These are phyloP conservation scores for Bryconaethiops microstoma DNA, from an alignment of 2,797 vertebrate species.

Conservation along the genomic window DNA sequence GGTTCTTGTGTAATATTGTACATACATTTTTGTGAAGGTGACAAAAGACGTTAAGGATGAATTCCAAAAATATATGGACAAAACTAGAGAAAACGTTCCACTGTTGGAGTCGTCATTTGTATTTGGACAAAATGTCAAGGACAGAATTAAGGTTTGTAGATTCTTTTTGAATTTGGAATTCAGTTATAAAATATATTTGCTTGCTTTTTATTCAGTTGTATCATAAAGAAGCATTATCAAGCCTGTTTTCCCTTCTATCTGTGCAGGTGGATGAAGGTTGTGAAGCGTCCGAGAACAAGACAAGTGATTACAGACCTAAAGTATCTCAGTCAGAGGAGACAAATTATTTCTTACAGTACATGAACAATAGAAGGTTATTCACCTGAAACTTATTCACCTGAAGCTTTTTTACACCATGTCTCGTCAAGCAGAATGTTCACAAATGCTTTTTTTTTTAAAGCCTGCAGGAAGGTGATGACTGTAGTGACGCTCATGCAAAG, in stretches of 20 bases:
- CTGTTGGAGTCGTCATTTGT: constrained; percentile 72
- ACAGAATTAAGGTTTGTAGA: constrained; percentile 80
- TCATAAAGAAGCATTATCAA: neutral
- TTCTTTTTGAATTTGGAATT: neutral
- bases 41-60: constrained; percentile 45
- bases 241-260: neutral
- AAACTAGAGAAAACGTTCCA: constrained; percentile 66
- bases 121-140: constrained; percentile 85
- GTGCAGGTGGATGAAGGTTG: constrained; percentile 66
- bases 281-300: constrained; percentile 61
- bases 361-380: constrained; percentile 78
- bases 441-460: constrained; percentile 61
- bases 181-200: neutral
- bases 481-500: constrained; percentile 75
- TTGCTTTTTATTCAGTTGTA: neutral
- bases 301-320: constrained; percentile 59
- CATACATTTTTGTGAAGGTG: neutral
- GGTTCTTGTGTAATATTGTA: neutral
- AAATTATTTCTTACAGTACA: constrained; percentile 88
- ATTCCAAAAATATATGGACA: constrained; percentile 49
- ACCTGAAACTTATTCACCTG: neutral
- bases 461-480: constrained; percentile 73
- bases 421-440: constrained; percentile 9
- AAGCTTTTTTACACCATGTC: neutral
- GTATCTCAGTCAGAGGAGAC: constrained; percentile 71